Conservation (phyloP, 2,888 invertebrate species). For the Drosophila histrio region DNA sequence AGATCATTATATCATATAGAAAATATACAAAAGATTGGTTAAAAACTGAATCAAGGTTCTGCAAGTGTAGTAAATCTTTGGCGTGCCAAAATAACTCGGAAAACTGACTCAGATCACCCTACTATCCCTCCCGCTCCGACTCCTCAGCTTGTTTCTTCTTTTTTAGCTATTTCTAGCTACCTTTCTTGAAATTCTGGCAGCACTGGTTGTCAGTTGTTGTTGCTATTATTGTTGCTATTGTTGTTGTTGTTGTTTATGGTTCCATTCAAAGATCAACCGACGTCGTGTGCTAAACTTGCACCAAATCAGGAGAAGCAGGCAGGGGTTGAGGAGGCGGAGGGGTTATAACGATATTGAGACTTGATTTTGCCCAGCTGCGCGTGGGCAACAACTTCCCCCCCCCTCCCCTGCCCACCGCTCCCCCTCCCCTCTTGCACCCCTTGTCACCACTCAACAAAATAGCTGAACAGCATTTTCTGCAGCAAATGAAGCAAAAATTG, state of each 20-base stretch:
- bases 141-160: no score
- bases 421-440: background rate
- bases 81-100: no score
- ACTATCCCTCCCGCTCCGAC: no score
- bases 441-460: background rate
- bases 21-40: no score
- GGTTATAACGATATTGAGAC: conserved; percentile 29
- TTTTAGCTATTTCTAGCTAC: no score
- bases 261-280: conserved; percentile 42
- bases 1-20: no score
- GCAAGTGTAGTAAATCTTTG: no score
- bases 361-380: conserved; percentile 58
- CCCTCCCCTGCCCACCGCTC: background rate
- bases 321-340: background rate
- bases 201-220: conserved; percentile 32
- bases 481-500: conserved; percentile 27
- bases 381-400: conserved; percentile 44
- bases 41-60: no score
- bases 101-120: no score
- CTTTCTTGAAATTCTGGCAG: no score
- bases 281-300: conserved; percentile 52
- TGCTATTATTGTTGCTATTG: background rate
- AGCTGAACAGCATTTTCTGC: conserved; percentile 27
- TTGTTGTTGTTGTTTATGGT: conserved; percentile 25
- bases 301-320: conserved; percentile 34